Conservation (phyloP, 2,113 vertebrate species). For the Halichoerus grypus region DNA sequence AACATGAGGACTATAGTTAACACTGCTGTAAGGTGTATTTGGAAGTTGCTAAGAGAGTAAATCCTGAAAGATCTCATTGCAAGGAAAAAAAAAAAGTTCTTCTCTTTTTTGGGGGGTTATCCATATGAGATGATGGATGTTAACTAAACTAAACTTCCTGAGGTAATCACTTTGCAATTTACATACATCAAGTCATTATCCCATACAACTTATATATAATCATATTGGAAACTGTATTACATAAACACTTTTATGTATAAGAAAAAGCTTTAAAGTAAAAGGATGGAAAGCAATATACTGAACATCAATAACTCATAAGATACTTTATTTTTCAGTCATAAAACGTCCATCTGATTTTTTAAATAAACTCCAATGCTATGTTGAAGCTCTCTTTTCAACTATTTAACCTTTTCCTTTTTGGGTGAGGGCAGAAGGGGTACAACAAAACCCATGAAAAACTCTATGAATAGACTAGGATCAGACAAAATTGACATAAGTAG, state of each 20-base stretch:
- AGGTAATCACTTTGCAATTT: neutral
- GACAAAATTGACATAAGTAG: neutral
- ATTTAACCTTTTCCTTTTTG: neutral
- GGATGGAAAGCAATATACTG: neutral
- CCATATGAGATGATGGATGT: neutral
- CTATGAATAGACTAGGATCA: neutral
- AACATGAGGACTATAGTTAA: neutral
- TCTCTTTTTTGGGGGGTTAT: neutral
- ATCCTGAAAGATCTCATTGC: neutral
- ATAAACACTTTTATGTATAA: neutral
- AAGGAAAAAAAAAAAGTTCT: neutral
- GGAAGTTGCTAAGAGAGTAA: neutral
- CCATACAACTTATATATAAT: neutral
- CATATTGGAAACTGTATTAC: neutral
- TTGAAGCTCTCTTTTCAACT: neutral
- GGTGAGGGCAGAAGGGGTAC: neutral
- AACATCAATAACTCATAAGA: neutral
- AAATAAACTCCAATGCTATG: neutral
- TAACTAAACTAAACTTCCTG: neutral
- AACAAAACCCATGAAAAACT: neutral
- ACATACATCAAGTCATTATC: neutral
- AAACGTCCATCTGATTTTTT: neutral
- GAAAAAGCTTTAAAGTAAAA: neutral
- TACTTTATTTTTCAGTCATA: neutral
- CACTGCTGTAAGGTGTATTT: neutral